A percentile compares a stretch with the other conserved stretches of the same genome.
These are phyloP conservation scores for Orthochromis indermauri DNA, from an alignment of 2,113 vertebrate genomes.

Conservation along the genomic window DNA sequence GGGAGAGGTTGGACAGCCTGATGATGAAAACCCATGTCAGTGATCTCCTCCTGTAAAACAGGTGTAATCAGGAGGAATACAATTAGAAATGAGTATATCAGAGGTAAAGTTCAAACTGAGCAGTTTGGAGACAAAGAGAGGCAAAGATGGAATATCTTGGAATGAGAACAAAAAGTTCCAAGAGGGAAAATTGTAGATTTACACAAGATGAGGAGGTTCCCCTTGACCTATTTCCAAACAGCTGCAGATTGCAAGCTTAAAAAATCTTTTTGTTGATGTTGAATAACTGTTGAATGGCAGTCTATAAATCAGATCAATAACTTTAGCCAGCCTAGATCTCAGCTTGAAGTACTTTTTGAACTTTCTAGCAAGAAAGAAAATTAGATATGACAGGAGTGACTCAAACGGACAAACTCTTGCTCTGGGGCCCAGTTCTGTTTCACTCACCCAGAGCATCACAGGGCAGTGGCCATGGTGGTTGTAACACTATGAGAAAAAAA, in stretches of 20 bases:
- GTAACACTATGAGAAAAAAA: background rate
- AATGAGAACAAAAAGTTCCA: background rate
- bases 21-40: background rate
- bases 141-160: background rate
- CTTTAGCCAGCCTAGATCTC: background rate
- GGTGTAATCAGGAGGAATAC: background rate
- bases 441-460: background rate
- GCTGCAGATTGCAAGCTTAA: background rate
- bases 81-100: background rate
- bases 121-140: background rate
- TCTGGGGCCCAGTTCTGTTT: background rate
- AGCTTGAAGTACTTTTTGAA: background rate
- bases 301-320: background rate
- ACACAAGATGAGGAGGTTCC: background rate
- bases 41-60: background rate
- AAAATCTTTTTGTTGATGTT: background rate
- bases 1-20: background rate
- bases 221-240: background rate
- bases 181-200: accelerated
- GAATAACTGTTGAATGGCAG: background rate
- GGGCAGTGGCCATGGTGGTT: accelerated
- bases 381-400: accelerated
- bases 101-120: background rate
- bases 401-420: accelerated
- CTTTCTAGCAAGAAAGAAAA: background rate